Percentiles rank a stretch among this genome's conserved stretches.
Evolutionary conservation across 2,113 vertebrate species (phyloP).

Genomic region (Oriolus oriolus): DNA sequence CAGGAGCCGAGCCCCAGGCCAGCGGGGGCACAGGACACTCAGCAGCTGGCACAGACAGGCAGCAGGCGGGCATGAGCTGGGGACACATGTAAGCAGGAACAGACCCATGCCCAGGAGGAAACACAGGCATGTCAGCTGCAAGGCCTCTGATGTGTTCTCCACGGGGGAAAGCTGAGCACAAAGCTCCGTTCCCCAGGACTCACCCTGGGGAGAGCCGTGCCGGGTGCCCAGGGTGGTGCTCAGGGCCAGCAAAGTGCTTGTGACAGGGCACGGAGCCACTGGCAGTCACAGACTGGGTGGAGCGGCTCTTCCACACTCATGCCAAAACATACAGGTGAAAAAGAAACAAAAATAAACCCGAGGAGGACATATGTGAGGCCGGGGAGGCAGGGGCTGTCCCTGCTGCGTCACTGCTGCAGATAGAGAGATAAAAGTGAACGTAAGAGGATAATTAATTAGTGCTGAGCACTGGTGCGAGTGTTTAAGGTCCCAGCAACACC

Average conservation of each 20-base stretch:
- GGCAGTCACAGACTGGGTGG: neutral
- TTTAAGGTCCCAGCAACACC: fast-evolving
- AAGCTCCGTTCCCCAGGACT: neutral
- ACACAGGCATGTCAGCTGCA: fast-evolving
- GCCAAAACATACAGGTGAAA: neutral
- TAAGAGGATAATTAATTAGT: neutral
- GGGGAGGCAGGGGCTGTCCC: neutral
- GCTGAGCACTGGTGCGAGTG: neutral
- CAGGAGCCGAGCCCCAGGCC: neutral
- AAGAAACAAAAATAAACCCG: neutral
- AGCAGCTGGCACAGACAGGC: neutral
- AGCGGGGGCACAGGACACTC: fast-evolving
- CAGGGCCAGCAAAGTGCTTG: fast-evolving
- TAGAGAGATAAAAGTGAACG: neutral
- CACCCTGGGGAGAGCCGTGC: fast-evolving
- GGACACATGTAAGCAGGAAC: fast-evolving
- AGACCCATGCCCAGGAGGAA: neutral
- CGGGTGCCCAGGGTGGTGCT: fast-evolving
- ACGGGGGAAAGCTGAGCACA: neutral
- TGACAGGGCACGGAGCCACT: fast-evolving
- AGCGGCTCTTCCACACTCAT: neutral
- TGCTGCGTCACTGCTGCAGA: neutral
- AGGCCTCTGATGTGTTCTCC: neutral
- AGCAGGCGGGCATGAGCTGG: fast-evolving
- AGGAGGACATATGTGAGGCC: neutral